phyloP scores from a whole-genome alignment of 2,888 invertebrate genomes.

The Hirudinaria manillensis region DNA sequence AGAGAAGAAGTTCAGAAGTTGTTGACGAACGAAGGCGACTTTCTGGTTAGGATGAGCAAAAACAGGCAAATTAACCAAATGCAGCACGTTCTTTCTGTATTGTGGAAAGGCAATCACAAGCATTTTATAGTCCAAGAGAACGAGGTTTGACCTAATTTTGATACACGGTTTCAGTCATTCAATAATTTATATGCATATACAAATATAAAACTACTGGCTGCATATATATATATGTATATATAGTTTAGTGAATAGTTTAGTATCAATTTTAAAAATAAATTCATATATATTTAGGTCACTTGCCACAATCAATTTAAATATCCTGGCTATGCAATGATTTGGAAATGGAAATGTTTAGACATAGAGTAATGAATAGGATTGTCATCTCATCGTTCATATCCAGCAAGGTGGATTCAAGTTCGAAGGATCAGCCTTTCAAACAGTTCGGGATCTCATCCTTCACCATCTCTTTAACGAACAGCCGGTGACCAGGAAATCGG shows the following conservation, averaged over 20 bases:
- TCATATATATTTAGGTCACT: no score
- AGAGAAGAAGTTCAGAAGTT: constrained; percentile 89
- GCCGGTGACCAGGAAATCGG: constrained; percentile 79
- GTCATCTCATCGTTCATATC: background rate
- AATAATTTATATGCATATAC: no score
- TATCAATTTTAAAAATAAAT: no score
- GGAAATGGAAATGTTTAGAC: no score
- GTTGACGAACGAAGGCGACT: constrained; percentile 85
- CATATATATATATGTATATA: no score
- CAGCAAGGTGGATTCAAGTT: constrained; percentile 79
- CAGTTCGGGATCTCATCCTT: constrained; percentile 81
- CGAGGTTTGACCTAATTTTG: constrained; percentile 62
- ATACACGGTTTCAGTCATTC: background rate
- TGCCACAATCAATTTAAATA: no score
- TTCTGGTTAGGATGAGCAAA: constrained; percentile 76
- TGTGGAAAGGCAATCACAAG: constrained; percentile 83
- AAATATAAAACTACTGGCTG: no score
- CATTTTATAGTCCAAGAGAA: constrained; percentile 95
- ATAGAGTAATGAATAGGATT: no score
- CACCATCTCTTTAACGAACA: constrained; percentile 79
- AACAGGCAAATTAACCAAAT: constrained; percentile 59
- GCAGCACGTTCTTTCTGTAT: constrained; percentile 88
- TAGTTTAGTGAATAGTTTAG: no score
- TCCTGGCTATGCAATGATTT: no score
- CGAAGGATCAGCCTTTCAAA: constrained; percentile 86